Conservation (phyloP, 2,888 invertebrate species). For the Hemistola chrysoprasaria region DNA sequence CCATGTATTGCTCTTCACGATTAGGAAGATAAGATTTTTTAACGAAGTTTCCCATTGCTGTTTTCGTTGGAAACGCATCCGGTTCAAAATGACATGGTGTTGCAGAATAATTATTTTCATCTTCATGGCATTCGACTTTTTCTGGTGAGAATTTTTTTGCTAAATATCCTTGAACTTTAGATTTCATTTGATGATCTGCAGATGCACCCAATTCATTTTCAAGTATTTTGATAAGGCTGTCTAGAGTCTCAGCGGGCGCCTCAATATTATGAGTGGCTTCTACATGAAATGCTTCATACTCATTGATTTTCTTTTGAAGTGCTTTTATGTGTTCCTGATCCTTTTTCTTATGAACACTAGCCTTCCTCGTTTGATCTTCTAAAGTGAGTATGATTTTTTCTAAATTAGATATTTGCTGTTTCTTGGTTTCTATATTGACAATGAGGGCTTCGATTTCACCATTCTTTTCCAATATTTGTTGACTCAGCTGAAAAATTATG, state of each 20-base stretch:
- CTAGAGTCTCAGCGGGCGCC: conserved; percentile 53
- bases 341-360: conserved; percentile 46
- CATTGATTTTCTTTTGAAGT: conserved; percentile 51
- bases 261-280: conserved; percentile 41
- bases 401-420: conserved; percentile 56
- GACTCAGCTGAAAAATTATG: conserved; percentile 45
- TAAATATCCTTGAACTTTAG: conserved; percentile 29
- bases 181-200: conserved; percentile 32
- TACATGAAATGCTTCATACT: conserved; percentile 44
- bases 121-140: conserved; percentile 32
- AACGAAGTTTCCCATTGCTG: conserved; percentile 43
- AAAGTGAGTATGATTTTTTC: conserved; percentile 67
- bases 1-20: conserved; percentile 41
- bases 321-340: conserved; percentile 51
- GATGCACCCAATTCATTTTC: conserved; percentile 64
- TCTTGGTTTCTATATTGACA: conserved; percentile 47
- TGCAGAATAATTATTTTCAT: conserved; percentile 29
- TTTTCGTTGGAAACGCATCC: conserved; percentile 47
- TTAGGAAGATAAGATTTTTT: conserved; percentile 44
- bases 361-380: conserved; percentile 58
- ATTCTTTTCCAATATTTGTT: conserved; percentile 57
- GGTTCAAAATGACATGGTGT: conserved; percentile 29
- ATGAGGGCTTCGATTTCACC: conserved; percentile 57
- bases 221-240: conserved; percentile 63
- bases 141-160: conserved; percentile 34